Conservation (phyloP, 2,113 vertebrate genomes). For the Salvelinus sp. region DNA sequence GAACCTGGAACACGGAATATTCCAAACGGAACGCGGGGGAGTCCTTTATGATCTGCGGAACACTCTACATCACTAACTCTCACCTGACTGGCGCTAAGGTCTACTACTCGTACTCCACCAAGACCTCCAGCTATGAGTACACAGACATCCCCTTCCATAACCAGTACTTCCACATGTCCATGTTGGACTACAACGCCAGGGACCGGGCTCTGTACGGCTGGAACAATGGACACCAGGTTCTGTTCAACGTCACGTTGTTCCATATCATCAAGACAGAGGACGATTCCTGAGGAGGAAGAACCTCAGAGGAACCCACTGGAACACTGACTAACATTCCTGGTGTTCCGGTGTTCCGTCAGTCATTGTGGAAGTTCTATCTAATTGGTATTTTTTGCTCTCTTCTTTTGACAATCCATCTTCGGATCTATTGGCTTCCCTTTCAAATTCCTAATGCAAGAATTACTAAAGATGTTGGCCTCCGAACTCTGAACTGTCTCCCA, state of each 20-base stretch:
- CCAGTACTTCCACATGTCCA: slow-evolving; percentile 98
- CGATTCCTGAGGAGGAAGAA: slow-evolving; percentile 75
- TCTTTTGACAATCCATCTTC: too few species aligned
- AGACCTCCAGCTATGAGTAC: slow-evolving; percentile 94
- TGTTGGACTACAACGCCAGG: slow-evolving; percentile 97
- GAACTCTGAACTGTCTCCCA: too few species aligned
- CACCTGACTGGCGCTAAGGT: slow-evolving; percentile 98
- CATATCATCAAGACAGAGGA: slow-evolving; percentile 97
- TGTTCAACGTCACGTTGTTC: slow-evolving; percentile 98
- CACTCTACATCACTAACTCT: slow-evolving; percentile 95
- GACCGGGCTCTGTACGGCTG: slow-evolving; percentile 95
- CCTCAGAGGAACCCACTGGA: background rate
- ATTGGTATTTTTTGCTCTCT: too few species aligned
- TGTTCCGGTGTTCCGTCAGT: too few species aligned
- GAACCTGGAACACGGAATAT: slow-evolving; percentile 96
- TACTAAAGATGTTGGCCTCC: too few species aligned
- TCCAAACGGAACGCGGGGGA: slow-evolving; percentile 97
- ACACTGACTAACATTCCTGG: background rate
- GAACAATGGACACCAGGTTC: slow-evolving; percentile 98
- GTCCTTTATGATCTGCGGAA: slow-evolving; percentile 99
- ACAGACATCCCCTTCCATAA: slow-evolving; percentile 98
- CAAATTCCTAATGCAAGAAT: too few species aligned
- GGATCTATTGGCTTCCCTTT: too few species aligned
- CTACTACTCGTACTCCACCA: slow-evolving; percentile 96
- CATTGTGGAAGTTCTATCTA: too few species aligned